Percentiles rank a stretch among this genome's conserved stretches.
Conservation (phyloP, 2,113 vertebrate genomes). For the Todiramphus saurophagus region DNA sequence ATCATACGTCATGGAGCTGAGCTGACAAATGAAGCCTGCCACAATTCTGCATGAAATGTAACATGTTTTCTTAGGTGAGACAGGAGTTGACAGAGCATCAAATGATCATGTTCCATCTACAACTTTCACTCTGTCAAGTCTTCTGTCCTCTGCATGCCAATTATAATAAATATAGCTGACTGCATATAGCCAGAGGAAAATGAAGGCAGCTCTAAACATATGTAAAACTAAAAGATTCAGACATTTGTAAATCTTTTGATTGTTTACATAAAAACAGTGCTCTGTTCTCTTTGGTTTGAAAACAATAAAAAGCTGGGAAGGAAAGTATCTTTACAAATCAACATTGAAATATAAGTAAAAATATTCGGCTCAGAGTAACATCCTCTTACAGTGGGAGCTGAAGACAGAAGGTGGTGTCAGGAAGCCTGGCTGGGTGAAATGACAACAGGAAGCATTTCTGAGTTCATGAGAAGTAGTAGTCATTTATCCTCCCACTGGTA, state of each 20-base stretch:
- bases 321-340: neutral
- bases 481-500: neutral
- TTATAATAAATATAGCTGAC: conserved; percentile 47
- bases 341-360: neutral
- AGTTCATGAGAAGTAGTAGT: neutral
- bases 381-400: neutral
- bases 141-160: conserved; percentile 30
- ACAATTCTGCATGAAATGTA: conserved; percentile 23
- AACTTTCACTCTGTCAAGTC: conserved; percentile 58
- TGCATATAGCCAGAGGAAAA: neutral
- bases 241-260: neutral
- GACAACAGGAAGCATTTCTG: neutral
- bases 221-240: neutral
- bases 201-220: neutral
- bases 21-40: conserved; percentile 49
- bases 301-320: neutral
- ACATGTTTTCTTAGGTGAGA: conserved; percentile 39
- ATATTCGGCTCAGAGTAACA: neutral
- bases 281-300: neutral
- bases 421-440: neutral
- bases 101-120: conserved; percentile 44
- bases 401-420: neutral
- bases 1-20: neutral
- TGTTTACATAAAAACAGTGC: neutral
- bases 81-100: conserved; percentile 60